Evolutionary conservation across 2,113 vertebrate species (phyloP).

Genomic region (Gallinago media): DNA sequence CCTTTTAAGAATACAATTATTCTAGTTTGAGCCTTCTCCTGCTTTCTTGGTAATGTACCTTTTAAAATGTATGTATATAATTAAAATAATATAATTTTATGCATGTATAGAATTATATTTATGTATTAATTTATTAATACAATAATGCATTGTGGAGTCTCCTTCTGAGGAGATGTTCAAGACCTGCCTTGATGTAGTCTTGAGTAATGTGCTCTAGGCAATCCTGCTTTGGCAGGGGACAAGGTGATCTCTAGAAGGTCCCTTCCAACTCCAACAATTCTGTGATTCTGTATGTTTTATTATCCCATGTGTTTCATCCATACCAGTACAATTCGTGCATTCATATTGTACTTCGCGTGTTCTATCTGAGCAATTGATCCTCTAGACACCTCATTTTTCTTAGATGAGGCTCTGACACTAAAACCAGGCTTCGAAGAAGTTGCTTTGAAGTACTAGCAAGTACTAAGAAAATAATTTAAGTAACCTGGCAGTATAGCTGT

Average conservation of each 20-base stretch:
- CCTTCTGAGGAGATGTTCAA: no score
- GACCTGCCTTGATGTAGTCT: no score
- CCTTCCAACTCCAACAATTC: no score
- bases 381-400: neutral
- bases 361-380: neutral
- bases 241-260: no score
- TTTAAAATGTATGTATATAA: neutral
- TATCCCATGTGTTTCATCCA: rapidly evolving
- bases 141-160: no score
- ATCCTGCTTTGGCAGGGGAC: no score
- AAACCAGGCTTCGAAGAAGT: neutral
- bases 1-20: neutral
- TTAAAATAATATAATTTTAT: neutral
- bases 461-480: neutral
- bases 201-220: no score
- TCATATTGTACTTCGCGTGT: neutral
- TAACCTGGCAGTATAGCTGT: neutral
- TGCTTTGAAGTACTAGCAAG: neutral
- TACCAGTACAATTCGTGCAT: neutral
- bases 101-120: neutral
- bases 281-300: neutral
- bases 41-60: neutral
- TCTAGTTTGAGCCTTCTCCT: neutral
- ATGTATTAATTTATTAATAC: no score
- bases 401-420: neutral